Evolutionary conservation across 2,113 vertebrate species (phyloP), one percentile per base, ranked within the genome.

Genomic region (Larimichthys crocea): DNA sequence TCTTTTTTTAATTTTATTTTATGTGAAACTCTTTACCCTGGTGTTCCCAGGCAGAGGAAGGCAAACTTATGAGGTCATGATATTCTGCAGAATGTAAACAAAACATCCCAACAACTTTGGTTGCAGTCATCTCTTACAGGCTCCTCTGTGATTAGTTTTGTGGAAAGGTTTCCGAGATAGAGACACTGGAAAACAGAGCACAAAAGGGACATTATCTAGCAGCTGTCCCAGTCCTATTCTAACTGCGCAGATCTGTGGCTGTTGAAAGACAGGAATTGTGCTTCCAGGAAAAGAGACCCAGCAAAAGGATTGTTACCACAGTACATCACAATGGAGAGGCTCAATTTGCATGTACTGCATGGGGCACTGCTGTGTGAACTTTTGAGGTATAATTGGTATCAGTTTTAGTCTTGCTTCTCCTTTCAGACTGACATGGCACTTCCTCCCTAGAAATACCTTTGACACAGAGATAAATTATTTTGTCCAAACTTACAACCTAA

Each of bases 161-260:
- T 93, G 79, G 77, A 84, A 83, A 73, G 26, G 69, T 91, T 92
- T 92, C 81, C 8, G 81, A 80, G 84, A 82, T 67, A 20, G 79
- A 80, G 84, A 82, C 53, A 61, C 55, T 85, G 86, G 72, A 92
- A 85, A 86, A 80, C 77, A 72, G 62, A 62, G 53, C 72, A 95
- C 94, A 95, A 95, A 93, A 89, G 90, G 76, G 80, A 92, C 91
- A 93, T 93, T 95, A 91, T 95, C 53, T 61, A 68, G 76, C 85
- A 67, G 82, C 82, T 75, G 76, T 84, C 76, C 68, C 57, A 19
- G 76, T 88, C 29, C 80, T 62, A 46, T 73, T 86, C 79, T 29
- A 82, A 78, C 64, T 44, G 82, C 55, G 40, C 68, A 73, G 82
- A 82, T 74, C 79, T 76, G 91, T 84, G 74, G 59, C 68, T 50